Evolutionary conservation across 1,140 invertebrate species (phyloP), one percentile per base, ranked within the genome.

Genomic region (Pseudomyrmex gracilis): DNA sequence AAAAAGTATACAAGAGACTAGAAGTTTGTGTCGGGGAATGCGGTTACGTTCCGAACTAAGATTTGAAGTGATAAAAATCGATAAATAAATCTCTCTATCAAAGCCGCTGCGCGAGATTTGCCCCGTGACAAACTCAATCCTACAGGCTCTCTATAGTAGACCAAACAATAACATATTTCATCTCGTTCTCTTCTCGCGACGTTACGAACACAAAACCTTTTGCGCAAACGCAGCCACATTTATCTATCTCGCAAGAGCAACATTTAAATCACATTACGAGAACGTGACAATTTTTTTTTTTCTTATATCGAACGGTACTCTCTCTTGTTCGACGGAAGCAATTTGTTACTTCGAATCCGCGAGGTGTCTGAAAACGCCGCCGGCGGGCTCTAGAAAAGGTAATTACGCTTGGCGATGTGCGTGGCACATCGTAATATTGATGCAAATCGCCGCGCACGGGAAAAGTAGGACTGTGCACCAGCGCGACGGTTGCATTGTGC

Each of bases 121-220:
- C 22, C 66, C 22, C 66, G 66, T 17, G 24, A 53, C 63, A 47
- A 74, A 73, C 24, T 51, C 24, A 13, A 10, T 12, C 49, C 2
- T 13, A 51, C 49, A 63, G n/a, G 7, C 15, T 15, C 63, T 68
- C 53, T 58, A 34, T 58, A 71, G 20, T 71, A 90, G 86, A 90
- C 87, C 82, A 92, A 90, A 85, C 86, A 90, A 91, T 87, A 88
- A 90, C 53, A 85, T 80, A 58, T 90, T 85, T 86, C 87, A 87
- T 86, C 83, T 85, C 60, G 60, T 84, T 86, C 9, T 51, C 34
- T 34, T 34, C 82, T 70, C 74, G 51, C 60, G 73, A 67, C 76
- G 70, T 86, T 61, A 80, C 73, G 63, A 83, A 78, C 53, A 53
- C 45, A 61, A 47, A 64, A 47, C 43, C n/a, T 88, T 80, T 89